Conservation (phyloP, 2,113 vertebrate species). For the Psilopsiagon aymara region DNA sequence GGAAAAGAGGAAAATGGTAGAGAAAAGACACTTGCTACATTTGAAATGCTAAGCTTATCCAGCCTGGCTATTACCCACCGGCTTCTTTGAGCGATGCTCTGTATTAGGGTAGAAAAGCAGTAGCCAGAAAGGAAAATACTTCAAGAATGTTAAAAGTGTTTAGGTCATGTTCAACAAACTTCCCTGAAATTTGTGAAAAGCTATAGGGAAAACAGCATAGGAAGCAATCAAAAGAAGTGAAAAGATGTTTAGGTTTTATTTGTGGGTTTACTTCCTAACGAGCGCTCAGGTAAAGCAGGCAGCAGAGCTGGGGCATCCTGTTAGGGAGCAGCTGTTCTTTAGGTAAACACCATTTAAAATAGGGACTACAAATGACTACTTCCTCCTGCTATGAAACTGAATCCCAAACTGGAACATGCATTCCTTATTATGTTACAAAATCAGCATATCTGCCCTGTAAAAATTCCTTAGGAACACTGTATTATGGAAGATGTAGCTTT, state of each 20-base stretch:
- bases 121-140: neutral
- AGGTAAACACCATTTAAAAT: neutral
- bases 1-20: neutral
- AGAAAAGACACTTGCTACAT: neutral
- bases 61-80: neutral
- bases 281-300: neutral
- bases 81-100: neutral
- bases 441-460: neutral
- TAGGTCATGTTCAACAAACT: neutral
- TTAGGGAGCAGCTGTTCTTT: neutral
- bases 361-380: neutral
- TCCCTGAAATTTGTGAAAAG: neutral
- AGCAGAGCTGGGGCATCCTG: neutral
- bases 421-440: neutral
- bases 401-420: neutral
- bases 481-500: neutral
- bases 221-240: neutral
- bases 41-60: neutral
- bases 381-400: neutral
- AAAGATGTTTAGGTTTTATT: neutral
- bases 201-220: neutral
- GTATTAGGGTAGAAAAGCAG: neutral
- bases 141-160: neutral
- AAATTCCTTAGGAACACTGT: neutral
- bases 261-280: neutral